Evolutionary conservation across 2,797 vertebrate genomes (phyloP), one percentile per base, ranked within the genome.

Genomic region (Pyrocephalus nanus): DNA sequence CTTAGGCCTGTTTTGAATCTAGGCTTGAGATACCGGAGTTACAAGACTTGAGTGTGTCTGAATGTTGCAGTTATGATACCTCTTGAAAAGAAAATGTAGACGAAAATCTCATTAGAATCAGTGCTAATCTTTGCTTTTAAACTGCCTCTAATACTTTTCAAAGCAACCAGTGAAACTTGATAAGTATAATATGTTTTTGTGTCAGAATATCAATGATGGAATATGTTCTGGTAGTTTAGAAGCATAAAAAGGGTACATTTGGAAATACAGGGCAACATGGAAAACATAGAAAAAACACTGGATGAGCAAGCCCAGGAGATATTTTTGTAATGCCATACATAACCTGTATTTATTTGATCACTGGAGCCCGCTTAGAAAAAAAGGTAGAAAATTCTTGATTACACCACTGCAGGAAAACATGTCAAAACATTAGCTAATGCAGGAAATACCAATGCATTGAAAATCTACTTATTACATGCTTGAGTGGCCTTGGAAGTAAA

Each of bases 391-490:
- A 80, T 30, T 42, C 20, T 18, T 48, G 26, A 40, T 53, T 77
- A 25, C 26, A 17, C 30, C 4, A 3, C 25, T 84, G 58, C 25
- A 86, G 67, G 75, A 86, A 77, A 82, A 10, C 20, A 38, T 64
- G 76, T 80, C 45, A 58, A 73, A 78, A 77, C 25, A 89, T 84
- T 29, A 90, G 8, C 17, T 62, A 72, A 75, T 75, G 36, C 48
- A 86, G 36, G 20, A 92, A 66, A 25, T 74, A 91, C 42, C 36
- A 86, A 18, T 9, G 40, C 29, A 58, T 8, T 84, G 62, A 86
- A 88, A 91, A 88, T 86, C 47, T 84, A 32, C 42, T 81, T 94
- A 91, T 91, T 88, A 84, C 23, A 64, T 60, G 58, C 69, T 51
- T 58, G 47, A 90, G n/a, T 88, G 76, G 42, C 34, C 58, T 80